Evolutionary conservation across 1,140 invertebrate species (phyloP), one percentile per base, ranked within the genome.

Genomic region (Stratiolaelaps scimitus): DNA sequence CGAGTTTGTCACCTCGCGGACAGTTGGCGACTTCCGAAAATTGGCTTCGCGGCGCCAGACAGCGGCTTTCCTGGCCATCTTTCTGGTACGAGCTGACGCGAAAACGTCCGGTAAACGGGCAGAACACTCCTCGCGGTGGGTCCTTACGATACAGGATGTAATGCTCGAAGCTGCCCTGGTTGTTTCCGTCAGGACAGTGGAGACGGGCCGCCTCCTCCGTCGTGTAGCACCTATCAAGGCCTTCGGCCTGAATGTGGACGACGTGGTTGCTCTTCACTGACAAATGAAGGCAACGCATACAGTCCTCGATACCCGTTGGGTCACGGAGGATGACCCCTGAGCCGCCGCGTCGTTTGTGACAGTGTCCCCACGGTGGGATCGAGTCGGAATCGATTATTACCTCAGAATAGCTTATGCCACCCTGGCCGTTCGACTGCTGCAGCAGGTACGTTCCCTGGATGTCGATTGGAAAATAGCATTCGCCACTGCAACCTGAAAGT

Each of bases 281-380:
- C 34, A 84, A 71, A 67, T 81, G 80, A 67, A 85, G 80, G 70
- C 83, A 85, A 65, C 82, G 75, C 43, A 83, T 80, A 71, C 83
- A 85, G 66, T 79, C 76, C 26, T 76, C 76, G 30, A 77, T 77
- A 29, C 77, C 78, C 66, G 78, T 80, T 67, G 81, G 81, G 75
- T 83, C 80, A 68, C 80, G 80, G 30, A 85, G 76, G 43, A 85
- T 78, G 67, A 84, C 81, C 70, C 82, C 83, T 15, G 53, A 34
- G 71, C 82, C 80, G 43, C 80, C 81, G 45, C 81, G 75, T 56
- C 80, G 76, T 68, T 76, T 76, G 70, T 83, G 80, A 69, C 83
- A 85, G 66, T 78, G 78, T 2, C 83, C 83, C 83, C 83, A 85
- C 40, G 83, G 81, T 7, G 83, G 81, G 70, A 84, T 84, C 13